Conservation (phyloP, 1,140 invertebrate genomes). For the Matsumurasca onukii region DNA sequence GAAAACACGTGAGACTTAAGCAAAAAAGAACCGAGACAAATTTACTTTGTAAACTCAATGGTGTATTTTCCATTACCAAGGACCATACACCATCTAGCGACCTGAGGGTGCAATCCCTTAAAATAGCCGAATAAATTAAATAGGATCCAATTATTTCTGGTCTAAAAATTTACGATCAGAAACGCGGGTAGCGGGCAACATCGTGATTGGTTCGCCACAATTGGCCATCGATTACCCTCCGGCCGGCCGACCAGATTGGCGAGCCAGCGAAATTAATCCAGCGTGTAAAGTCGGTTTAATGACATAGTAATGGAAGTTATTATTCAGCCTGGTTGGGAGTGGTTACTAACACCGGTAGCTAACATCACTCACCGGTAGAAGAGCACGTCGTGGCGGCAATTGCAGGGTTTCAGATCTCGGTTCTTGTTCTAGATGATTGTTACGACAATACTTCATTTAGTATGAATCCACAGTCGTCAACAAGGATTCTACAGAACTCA, state of each 20-base stretch:
- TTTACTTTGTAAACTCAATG: too few relatives aligned
- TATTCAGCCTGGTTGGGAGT: slow-evolving; percentile 4
- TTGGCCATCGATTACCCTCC: slow-evolving; percentile 19
- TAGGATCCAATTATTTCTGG: slow-evolving; percentile 23
- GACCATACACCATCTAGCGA: too few relatives aligned
- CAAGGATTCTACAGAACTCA: not conserved
- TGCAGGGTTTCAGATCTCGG: not conserved
- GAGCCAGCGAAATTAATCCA: slow-evolving; percentile 18
- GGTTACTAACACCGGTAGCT: slow-evolving; percentile 4
- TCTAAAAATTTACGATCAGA: slow-evolving; percentile 22
- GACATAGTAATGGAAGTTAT: slow-evolving; percentile 22
- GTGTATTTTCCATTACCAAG: too few relatives aligned
- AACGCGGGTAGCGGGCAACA: slow-evolving; percentile 16
- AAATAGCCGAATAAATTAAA: slow-evolving; percentile 22
- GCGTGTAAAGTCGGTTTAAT: slow-evolving; percentile 24
- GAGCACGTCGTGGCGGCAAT: not conserved
- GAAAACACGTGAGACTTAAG: too few relatives aligned
- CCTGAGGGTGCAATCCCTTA: slow-evolving; percentile 6
- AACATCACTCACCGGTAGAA: not conserved
- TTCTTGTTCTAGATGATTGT: not conserved
- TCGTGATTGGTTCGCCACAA: slow-evolving; percentile 14
- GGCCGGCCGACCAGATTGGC: not conserved
- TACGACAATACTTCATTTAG: not conserved
- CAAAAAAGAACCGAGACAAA: too few relatives aligned
- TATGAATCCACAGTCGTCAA: not conserved